Evolutionary conservation across 2,888 invertebrate genomes (phyloP).

Genomic region (Papilio protenor): DNA sequence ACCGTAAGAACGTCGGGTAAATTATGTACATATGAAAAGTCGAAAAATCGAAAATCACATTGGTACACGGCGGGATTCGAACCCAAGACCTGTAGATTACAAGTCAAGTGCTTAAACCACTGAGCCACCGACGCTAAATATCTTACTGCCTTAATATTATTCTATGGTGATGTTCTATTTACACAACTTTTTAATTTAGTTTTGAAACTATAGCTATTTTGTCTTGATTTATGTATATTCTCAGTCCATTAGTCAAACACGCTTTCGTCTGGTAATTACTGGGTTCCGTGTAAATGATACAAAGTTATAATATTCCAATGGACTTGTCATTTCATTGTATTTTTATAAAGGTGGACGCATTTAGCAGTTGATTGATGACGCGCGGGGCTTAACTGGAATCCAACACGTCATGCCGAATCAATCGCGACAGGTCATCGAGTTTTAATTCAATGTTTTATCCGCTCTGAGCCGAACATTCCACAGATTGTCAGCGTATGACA

Average conservation of each 20-base stretch:
- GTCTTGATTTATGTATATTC: not conserved
- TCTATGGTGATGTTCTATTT: not conserved
- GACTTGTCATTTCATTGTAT: conserved; percentile 35
- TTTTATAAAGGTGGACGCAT: conserved; percentile 42
- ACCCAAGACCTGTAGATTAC: too few relatives aligned
- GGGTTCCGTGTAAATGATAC: conserved; percentile 1
- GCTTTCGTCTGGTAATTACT: conserved; percentile 17
- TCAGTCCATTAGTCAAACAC: conserved; percentile 11
- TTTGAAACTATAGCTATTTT: not conserved
- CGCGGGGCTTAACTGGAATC: conserved; percentile 62
- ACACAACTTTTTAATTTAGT: not conserved
- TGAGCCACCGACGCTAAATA: too few relatives aligned
- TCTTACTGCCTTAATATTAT: not conserved
- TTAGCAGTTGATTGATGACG: conserved; percentile 50
- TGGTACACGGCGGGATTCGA: too few relatives aligned
- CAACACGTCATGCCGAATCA: conserved; percentile 65
- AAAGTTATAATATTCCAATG: conserved; percentile 15
- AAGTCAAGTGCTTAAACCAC: too few relatives aligned
- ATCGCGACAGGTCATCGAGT: conserved; percentile 64
- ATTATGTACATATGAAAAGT: too few relatives aligned
- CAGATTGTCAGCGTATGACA: conserved; percentile 65
- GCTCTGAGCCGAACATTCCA: conserved; percentile 64
- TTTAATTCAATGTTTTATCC: conserved; percentile 65
- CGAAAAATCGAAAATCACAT: too few relatives aligned
- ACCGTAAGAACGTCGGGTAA: too few relatives aligned